phyloP scores from a whole-genome alignment of 2,888 invertebrate genomes.

The Cosmia pyralina region DNA sequence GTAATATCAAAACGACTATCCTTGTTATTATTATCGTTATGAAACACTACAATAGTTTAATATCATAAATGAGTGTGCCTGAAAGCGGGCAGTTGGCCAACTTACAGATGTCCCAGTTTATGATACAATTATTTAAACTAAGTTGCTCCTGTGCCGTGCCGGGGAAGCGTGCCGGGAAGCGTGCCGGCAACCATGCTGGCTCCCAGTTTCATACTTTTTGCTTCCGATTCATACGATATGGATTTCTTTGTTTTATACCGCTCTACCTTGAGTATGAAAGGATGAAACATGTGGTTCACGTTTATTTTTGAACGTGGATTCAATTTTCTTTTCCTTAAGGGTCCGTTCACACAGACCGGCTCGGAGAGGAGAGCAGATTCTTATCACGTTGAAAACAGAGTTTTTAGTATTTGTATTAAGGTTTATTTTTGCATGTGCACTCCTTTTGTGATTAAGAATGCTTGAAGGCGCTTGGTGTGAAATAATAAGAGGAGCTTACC shows the following conservation, averaged over 20 bases:
- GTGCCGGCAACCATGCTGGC: slow-evolving; percentile 39
- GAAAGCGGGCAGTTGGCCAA: slow-evolving; percentile 53
- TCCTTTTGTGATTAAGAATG: too few relatives aligned
- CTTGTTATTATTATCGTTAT: slow-evolving; percentile 23
- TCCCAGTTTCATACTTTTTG: slow-evolving; percentile 38
- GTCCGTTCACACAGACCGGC: too few relatives aligned
- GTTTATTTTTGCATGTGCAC: too few relatives aligned
- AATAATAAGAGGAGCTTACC: too few relatives aligned
- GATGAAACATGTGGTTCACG: slow-evolving; percentile 19
- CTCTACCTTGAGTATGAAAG: slow-evolving; percentile 17
- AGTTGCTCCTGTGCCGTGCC: slow-evolving; percentile 37
- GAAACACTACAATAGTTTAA: slow-evolving; percentile 20
- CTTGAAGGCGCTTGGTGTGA: too few relatives aligned
- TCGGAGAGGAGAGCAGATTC: too few relatives aligned
- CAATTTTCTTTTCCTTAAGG: slow-evolving; percentile 23
- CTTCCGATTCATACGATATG: slow-evolving; percentile 39
- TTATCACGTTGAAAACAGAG: too few relatives aligned
- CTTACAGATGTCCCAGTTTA: slow-evolving; percentile 63
- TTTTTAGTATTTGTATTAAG: too few relatives aligned
- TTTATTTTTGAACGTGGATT: slow-evolving; percentile 31
- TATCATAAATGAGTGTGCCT: slow-evolving; percentile 31
- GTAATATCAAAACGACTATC: not conserved
- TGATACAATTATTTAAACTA: slow-evolving; percentile 66
- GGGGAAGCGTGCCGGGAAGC: not conserved
- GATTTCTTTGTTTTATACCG: slow-evolving; percentile 24